Conservation (phyloP, 2,113 vertebrate species). For the Falcunculus frontatus region DNA sequence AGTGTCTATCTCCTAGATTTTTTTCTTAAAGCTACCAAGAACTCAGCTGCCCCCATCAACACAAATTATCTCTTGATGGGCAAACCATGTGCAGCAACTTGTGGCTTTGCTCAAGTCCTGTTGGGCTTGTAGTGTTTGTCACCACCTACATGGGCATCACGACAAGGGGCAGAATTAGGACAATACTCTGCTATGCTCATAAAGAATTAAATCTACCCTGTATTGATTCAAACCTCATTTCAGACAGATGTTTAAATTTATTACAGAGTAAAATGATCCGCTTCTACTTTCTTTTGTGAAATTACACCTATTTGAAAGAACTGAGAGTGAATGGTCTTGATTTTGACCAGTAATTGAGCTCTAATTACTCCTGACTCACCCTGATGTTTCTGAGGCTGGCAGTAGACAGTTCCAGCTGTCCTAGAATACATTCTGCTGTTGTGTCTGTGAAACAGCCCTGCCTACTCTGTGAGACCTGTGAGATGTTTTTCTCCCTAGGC, state of each 20-base stretch:
- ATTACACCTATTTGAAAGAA: neutral
- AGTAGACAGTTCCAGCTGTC: conserved; percentile 11
- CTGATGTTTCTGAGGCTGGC: neutral
- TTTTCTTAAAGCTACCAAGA: neutral
- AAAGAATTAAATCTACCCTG: neutral
- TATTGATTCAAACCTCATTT: neutral
- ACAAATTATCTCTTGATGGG: neutral
- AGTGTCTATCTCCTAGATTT: neutral
- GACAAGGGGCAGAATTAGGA: neutral
- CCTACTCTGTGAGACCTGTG: neutral
- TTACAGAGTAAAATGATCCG: neutral
- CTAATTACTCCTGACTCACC: conserved; percentile 32
- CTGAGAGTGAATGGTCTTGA: conserved; percentile 8
- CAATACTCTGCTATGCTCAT: neutral
- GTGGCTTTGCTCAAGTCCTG: neutral
- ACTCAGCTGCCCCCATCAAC: neutral
- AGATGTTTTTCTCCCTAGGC: neutral
- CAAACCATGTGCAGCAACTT: neutral
- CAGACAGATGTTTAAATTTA: neutral
- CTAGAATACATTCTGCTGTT: neutral
- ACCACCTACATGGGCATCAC: neutral
- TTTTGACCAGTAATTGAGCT: conserved; percentile 27
- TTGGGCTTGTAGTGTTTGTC: neutral
- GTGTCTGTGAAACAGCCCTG: neutral
- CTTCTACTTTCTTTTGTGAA: neutral